Percentiles rank a stretch among this genome's conserved stretches.
These are phyloP conservation scores for Lagopus leucura DNA, from an alignment of 2,113 vertebrate genomes.

Conservation along the genomic window DNA sequence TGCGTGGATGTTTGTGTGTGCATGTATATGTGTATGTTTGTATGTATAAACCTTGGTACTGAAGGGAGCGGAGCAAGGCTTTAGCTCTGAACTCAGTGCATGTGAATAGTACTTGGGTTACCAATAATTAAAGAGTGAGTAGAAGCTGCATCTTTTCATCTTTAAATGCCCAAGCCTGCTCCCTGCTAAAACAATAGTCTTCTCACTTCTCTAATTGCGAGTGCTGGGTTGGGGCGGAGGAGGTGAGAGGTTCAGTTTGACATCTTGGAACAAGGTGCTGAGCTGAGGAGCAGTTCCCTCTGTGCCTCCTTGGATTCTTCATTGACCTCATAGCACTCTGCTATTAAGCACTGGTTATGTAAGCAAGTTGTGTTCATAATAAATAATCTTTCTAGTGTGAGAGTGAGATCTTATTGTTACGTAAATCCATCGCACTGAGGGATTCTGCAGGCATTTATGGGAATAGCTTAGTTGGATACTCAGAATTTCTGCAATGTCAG, in stretches of 20 bases:
- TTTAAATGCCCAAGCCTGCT: background rate
- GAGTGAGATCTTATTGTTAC: background rate
- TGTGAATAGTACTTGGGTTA: background rate
- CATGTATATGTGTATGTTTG: too few relatives aligned
- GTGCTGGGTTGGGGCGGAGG: background rate
- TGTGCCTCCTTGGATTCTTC: background rate
- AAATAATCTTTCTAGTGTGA: background rate
- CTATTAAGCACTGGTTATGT: background rate
- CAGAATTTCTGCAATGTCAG: background rate
- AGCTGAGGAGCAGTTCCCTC: background rate
- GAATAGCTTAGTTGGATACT: background rate
- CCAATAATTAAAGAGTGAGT: background rate
- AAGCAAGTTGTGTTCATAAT: background rate
- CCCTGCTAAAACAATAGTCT: background rate
- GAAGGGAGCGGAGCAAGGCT: background rate
- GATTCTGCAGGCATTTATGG: background rate
- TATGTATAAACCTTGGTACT: background rate
- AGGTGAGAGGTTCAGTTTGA: background rate
- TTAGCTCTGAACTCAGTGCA: fast-evolving
- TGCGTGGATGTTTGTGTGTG: background rate
- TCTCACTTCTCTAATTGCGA: background rate
- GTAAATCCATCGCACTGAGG: fast-evolving
- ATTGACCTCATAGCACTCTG: background rate
- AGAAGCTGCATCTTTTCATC: background rate
- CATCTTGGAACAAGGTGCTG: background rate